These are phyloP conservation scores for Dendroctonus valens DNA, from an alignment of 1,140 invertebrate species.

Conservation along the genomic window DNA sequence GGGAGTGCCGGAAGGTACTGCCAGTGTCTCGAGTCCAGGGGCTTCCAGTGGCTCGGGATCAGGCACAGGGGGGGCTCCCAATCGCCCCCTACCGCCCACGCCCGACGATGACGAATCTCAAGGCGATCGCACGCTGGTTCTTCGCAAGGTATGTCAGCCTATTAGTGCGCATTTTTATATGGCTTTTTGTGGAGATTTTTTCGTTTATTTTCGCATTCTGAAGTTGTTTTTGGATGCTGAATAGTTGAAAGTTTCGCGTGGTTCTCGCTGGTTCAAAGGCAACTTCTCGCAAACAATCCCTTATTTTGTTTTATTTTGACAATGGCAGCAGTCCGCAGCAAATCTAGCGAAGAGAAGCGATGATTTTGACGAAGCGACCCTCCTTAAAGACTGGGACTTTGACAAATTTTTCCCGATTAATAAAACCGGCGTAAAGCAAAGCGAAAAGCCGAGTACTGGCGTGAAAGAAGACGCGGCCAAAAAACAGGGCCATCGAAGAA, in stretches of 20 bases:
- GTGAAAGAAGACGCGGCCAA: constrained; percentile 45
- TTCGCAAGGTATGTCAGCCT: constrained; percentile 74
- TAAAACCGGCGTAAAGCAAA: constrained; percentile 48
- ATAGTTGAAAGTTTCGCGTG: neutral
- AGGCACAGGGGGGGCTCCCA: constrained; percentile 74
- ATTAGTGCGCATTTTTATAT: constrained; percentile 21
- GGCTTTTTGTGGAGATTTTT: constrained; percentile 24
- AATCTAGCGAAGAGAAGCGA: constrained; percentile 44
- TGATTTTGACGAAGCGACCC: constrained; percentile 68
- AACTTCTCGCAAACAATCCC: neutral
- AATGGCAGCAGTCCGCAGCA: constrained; percentile 45
- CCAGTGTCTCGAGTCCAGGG: constrained; percentile 51
- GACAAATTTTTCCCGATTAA: constrained; percentile 72
- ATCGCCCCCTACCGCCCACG: constrained; percentile 89
- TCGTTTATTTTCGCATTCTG: neutral
- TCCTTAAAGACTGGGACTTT: constrained; percentile 81
- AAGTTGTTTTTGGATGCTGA: constrained; percentile 7
- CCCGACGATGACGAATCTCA: constrained; percentile 81
- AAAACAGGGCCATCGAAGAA: constrained; percentile 57
- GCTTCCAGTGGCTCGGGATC: constrained; percentile 56
- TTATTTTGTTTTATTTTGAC: constrained; percentile 7
- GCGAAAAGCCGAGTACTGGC: constrained; percentile 47
- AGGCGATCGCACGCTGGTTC: constrained; percentile 85
- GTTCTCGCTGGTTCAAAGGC: neutral
- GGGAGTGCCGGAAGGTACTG: constrained; percentile 54